Evolutionary conservation across 2,797 vertebrate genomes (phyloP).

Genomic region (Knipowitschia caucasica): DNA sequence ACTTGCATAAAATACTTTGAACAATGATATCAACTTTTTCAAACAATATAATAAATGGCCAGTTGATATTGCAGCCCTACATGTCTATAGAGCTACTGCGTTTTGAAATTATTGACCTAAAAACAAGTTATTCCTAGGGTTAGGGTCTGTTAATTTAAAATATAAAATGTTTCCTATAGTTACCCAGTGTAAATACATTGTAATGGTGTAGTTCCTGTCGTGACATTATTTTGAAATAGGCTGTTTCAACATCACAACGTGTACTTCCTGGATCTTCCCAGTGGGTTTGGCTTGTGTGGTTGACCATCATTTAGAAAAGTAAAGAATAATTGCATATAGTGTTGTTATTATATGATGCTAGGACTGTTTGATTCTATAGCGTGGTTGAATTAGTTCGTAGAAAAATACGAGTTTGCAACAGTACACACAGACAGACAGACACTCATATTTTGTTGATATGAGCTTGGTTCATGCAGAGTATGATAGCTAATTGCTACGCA

Average conservation of each 20-base stretch:
- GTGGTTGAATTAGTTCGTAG: neutral
- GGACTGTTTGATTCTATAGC: neutral
- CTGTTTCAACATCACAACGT: neutral
- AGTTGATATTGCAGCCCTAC: too few relatives aligned
- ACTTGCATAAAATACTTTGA: neutral
- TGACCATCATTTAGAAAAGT: neutral
- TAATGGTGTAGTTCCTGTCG: too few relatives aligned
- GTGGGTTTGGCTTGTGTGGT: neutral
- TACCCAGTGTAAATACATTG: too few relatives aligned
- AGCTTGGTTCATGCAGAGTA: slow-evolving; percentile 59
- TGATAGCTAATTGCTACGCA: slow-evolving; percentile 38
- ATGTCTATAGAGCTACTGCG: too few relatives aligned
- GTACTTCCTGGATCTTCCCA: neutral
- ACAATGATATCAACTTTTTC: too few relatives aligned
- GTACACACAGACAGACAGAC: slow-evolving; percentile 3
- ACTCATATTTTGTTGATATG: slow-evolving; percentile 45
- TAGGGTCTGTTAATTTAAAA: too few relatives aligned
- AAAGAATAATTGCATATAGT: neutral
- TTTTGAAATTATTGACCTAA: too few relatives aligned
- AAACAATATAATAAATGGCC: too few relatives aligned
- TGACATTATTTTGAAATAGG: neutral
- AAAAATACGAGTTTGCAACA: neutral
- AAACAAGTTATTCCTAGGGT: too few relatives aligned
- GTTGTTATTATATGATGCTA: neutral
- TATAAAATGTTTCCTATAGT: too few relatives aligned